Base-by-base conservation (phyloP, 2,797 vertebrate genomes). In the Oryzias sinensis region DNA sequence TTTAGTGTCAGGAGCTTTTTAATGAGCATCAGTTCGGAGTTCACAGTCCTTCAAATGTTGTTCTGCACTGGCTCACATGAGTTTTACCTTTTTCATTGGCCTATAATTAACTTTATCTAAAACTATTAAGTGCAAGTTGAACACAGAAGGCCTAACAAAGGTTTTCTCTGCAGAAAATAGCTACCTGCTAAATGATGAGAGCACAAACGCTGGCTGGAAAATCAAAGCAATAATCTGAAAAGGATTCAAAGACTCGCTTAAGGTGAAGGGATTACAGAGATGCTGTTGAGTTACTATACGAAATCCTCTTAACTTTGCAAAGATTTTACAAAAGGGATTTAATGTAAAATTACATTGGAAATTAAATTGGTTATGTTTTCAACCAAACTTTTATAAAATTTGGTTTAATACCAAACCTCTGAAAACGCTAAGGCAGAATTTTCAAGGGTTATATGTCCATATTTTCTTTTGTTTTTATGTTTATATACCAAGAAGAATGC, bases 201-300 rank as follows among this genome's bases (percentile, higher is more conserved):
- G 65, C n/a, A 50, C 8, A 56, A 52, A 22, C 40, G 58, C 55
- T 15, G 41, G 33, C 29, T 64, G 49, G 45, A 62, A 69, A 74
- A 58, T 16, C 53, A 64, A 58, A 64, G 66, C 46, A 68, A 63
- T 62, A 48, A 52, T 75, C 40, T 67, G 27, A 66, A 70, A 58
- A 11, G 52, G 40, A 64, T 50, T 42, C 42, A 70, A 49, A 66
- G 59, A 27, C 20, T 43, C 14, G 41, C 13, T 44, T 8, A 29
- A 69, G 43, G 56, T 61, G 29, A 65, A 25, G 16, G 49, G 18
- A 53, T 52, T 63, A 37, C 33, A 53, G 6, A 59, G 43, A 33
- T 53, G 27, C 33, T 25, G 55, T 33, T 33, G 55, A 62, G 43
- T 40, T 41, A 25, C 48, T 56, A 33, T 29, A 55, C 25, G 49